Percentiles rank a stretch among this genome's conserved stretches.
Conservation (phyloP, 1,140 invertebrate genomes). For the Drosophila truncata region DNA sequence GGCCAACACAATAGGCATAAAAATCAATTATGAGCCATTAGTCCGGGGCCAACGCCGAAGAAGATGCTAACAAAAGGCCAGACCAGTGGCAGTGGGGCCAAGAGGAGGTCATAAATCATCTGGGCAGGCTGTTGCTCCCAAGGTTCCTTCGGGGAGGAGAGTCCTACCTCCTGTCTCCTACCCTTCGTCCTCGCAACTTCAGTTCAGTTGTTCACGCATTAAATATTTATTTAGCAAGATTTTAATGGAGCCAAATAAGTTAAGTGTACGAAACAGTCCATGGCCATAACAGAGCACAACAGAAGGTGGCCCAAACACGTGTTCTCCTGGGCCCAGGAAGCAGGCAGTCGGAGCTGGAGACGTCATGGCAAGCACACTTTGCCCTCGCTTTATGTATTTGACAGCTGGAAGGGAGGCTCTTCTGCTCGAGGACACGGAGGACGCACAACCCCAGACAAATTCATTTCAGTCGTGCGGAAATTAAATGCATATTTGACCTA, state of each 20-base stretch:
- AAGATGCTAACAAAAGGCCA: constrained; percentile 37
- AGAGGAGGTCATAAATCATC: constrained; percentile 73
- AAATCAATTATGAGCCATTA: constrained; percentile 82
- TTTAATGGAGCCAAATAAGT: constrained; percentile 80
- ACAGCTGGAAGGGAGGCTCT: constrained; percentile 61
- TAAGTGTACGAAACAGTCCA: constrained; percentile 65
- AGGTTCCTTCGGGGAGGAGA: constrained; percentile 20
- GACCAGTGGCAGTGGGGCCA: constrained; percentile 24
- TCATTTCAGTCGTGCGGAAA: constrained; percentile 79
- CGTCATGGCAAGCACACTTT: constrained; percentile 24
- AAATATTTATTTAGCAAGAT: constrained; percentile 82
- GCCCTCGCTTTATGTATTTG: constrained; percentile 56
- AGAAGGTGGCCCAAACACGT: constrained; percentile 60
- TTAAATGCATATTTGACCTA: constrained; percentile 81
- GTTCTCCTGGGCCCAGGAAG: constrained; percentile 26
- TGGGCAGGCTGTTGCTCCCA: constrained; percentile 68
- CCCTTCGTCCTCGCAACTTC: constrained; percentile 27
- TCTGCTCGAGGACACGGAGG: neutral
- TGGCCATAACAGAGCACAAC: constrained; percentile 25
- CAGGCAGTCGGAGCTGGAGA: constrained; percentile 12
- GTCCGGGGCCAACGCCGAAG: constrained; percentile 27
- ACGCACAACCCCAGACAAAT: constrained; percentile 62
- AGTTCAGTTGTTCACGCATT: constrained; percentile 79
- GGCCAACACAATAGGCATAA: constrained; percentile 78
- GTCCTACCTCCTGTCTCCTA: neutral